Evolutionary conservation across 2,888 invertebrate genomes (phyloP).

Genomic region (Oxyteleia sp.): DNA sequence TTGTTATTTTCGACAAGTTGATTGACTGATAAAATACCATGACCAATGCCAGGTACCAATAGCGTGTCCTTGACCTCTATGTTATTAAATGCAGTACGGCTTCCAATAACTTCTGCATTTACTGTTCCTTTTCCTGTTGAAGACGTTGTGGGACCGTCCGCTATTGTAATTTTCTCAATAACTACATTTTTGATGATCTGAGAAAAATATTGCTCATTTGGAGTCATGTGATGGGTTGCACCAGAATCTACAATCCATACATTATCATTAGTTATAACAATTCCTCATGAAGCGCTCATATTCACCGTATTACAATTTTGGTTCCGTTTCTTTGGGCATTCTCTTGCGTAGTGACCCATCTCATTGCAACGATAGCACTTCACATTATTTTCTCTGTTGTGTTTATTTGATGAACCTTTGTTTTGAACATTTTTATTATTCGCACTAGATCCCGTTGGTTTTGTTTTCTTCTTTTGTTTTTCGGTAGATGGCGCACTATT

Average conservation of each 20-base stretch:
- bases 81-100: background rate
- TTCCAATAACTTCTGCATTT: conserved; percentile 58
- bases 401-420: background rate
- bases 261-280: background rate
- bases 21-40: conserved; percentile 83
- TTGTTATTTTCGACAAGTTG: conserved; percentile 80
- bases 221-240: conserved; percentile 36
- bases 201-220: conserved; percentile 27
- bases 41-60: conserved; percentile 11
- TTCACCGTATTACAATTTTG: background rate
- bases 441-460: background rate
- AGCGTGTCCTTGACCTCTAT: conserved; percentile 26
- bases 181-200: background rate
- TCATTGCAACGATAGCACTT: background rate
- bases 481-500: background rate
- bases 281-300: conserved; percentile 14
- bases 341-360: too few species aligned
- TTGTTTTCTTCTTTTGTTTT: background rate
- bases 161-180: conserved; percentile 12
- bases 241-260: conserved; percentile 27
- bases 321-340: too few species aligned
- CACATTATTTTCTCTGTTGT: background rate
- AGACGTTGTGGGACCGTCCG: conserved; percentile 10
- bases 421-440: too few species aligned
- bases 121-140: conserved; percentile 65